Evolutionary conservation across 1,140 invertebrate species (phyloP).

Genomic region (Gryllus bimaculatus): DNA sequence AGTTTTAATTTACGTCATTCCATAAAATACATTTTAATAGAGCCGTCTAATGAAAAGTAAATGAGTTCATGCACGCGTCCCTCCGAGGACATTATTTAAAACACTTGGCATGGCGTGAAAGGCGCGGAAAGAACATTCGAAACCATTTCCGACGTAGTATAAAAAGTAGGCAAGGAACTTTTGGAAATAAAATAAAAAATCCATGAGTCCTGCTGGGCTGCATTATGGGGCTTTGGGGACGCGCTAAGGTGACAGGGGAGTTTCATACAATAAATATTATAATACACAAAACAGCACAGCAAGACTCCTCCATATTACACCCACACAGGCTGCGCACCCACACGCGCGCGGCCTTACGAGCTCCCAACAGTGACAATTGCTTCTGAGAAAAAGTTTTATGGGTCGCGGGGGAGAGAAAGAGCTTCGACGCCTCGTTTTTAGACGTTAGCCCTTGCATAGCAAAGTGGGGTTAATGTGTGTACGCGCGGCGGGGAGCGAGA

Average conservation of each 20-base stretch:
- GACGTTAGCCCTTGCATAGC: constrained; percentile 20
- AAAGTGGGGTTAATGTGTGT: constrained; percentile 22
- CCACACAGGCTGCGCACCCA: constrained; percentile 18
- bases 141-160: constrained; percentile 29
- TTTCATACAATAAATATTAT: constrained; percentile 38
- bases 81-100: constrained; percentile 34
- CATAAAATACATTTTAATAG: constrained; percentile 16
- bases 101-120: constrained; percentile 35
- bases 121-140: constrained; percentile 28
- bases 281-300: constrained; percentile 26
- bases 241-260: constrained; percentile 30
- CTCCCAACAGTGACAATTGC: constrained; percentile 33
- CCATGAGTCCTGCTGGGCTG: constrained; percentile 26
- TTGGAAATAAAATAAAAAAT: constrained; percentile 34
- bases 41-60: constrained; percentile 32
- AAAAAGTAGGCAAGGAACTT: constrained; percentile 30
- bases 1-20: constrained; percentile 5
- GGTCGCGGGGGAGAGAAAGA: constrained; percentile 25
- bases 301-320: constrained; percentile 14
- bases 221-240: constrained; percentile 30
- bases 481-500: not conserved
- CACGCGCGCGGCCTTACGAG: constrained; percentile 20
- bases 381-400: constrained; percentile 35
- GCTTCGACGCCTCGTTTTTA: constrained; percentile 24
- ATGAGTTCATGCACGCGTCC: constrained; percentile 28